These are phyloP conservation scores for Stramonita haemastoma DNA, from an alignment of 2,888 invertebrate genomes.

Conservation along the genomic window DNA sequence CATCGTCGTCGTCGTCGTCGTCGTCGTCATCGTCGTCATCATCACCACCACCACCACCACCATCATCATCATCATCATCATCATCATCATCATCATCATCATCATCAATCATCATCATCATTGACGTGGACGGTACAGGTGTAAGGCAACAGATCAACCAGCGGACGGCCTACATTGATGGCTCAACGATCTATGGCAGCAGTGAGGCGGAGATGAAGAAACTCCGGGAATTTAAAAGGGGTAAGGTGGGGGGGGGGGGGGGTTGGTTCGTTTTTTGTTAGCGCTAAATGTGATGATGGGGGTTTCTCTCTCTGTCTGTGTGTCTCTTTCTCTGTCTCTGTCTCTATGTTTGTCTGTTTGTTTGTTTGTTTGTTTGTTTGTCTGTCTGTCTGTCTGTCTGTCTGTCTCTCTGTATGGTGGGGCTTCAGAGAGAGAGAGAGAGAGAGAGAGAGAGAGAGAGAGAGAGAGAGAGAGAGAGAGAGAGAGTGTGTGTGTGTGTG, in stretches of 20 bases:
- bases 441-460: too few species aligned
- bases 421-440: too few species aligned
- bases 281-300: background rate
- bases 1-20: too few species aligned
- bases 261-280: too few species aligned
- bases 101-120: background rate
- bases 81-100: background rate
- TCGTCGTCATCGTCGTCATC: too few species aligned
- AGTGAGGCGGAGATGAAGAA: background rate
- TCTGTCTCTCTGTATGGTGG: background rate
- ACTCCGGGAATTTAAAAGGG: background rate
- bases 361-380: too few species aligned
- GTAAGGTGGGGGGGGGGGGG: too few species aligned
- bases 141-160: slow-evolving; percentile 27
- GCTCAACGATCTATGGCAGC: slow-evolving; percentile 19
- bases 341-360: background rate
- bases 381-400: background rate
- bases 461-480: too few species aligned
- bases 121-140: background rate
- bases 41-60: too few species aligned
- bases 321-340: background rate
- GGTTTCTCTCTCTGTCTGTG: background rate
- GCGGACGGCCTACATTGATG: slow-evolving; percentile 25
- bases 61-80: too few species aligned
- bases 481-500: too few species aligned